Conservation (phyloP, 2,797 vertebrate species). For the Xenentodon cancila region DNA sequence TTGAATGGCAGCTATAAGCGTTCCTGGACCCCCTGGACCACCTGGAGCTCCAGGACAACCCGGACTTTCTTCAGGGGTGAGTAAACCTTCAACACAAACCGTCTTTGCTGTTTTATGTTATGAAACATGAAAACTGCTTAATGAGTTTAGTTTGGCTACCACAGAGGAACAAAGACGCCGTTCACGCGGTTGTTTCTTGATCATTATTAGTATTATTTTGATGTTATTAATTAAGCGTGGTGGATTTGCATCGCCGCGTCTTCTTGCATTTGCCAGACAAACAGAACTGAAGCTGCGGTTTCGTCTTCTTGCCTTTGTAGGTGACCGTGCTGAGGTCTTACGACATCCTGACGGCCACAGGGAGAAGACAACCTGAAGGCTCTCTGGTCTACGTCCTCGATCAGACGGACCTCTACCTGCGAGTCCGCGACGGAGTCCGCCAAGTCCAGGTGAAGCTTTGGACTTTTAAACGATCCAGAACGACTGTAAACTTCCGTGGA, state of each 20-base stretch:
- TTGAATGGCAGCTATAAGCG: slow-evolving; percentile 80
- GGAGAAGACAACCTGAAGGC: slow-evolving; percentile 84
- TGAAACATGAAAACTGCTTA: too few species aligned
- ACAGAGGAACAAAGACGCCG: too few species aligned
- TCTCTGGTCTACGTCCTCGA: slow-evolving; percentile 86
- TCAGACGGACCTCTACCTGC: slow-evolving; percentile 87
- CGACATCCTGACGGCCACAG: slow-evolving; percentile 82
- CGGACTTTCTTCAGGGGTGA: slow-evolving; percentile 86
- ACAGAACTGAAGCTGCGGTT: too few species aligned
- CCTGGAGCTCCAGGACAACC: slow-evolving; percentile 87
- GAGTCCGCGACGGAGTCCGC: slow-evolving; percentile 86
- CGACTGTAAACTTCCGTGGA: not conserved
- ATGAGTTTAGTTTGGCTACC: too few species aligned
- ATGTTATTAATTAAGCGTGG: too few species aligned
- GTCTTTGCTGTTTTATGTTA: not conserved
- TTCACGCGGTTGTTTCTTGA: too few species aligned
- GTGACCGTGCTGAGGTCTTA: slow-evolving; percentile 84
- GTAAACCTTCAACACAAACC: slow-evolving; percentile 25
- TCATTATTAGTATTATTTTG: too few species aligned
- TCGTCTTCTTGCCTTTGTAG: slow-evolving; percentile 60
- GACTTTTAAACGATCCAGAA: accelerated
- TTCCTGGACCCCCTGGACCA: slow-evolving; percentile 91
- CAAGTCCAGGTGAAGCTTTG: slow-evolving; percentile 84
- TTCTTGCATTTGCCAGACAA: too few species aligned
- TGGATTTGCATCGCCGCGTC: too few species aligned